Percentiles rank a stretch among this genome's conserved stretches.
phyloP scores from a whole-genome alignment of 2,113 vertebrate species.

The Tringa solitaria region DNA sequence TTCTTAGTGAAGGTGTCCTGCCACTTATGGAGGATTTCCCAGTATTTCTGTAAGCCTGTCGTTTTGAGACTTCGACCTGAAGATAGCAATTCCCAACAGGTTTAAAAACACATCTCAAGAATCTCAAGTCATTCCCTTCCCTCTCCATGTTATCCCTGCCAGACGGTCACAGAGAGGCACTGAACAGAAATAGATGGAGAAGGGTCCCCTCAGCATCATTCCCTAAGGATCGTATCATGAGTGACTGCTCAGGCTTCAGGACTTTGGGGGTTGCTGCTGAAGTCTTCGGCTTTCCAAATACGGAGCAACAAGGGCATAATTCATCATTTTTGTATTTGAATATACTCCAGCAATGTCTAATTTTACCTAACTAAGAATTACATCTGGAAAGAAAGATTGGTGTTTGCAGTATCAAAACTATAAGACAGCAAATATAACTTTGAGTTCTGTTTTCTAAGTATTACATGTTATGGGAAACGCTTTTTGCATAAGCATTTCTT shows the following conservation, averaged over 20 bases:
- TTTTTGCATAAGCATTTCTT: too few relatives aligned
- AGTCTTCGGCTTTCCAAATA: neutral
- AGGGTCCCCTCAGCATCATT: neutral
- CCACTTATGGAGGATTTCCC: neutral
- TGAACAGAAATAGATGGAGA: neutral
- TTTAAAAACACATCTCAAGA: neutral
- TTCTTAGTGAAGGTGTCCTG: neutral
- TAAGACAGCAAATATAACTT: neutral
- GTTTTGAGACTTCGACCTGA: neutral
- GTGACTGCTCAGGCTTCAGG: neutral
- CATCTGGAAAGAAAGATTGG: neutral
- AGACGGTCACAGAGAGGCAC: neutral
- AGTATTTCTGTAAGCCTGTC: neutral
- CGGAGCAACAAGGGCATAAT: neutral
- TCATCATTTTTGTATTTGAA: neutral
- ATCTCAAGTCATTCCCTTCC: neutral
- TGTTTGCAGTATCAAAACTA: neutral
- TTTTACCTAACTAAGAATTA: neutral
- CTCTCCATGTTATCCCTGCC: neutral
- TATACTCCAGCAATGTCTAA: neutral
- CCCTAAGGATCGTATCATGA: accelerated
- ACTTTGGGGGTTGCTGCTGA: neutral
- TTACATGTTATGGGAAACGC: neutral
- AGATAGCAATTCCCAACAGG: neutral
- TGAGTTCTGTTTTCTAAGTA: neutral